These are phyloP conservation scores for Sebastes baramenuke DNA, from an alignment of 2,797 vertebrate genomes.

Conservation along the genomic window DNA sequence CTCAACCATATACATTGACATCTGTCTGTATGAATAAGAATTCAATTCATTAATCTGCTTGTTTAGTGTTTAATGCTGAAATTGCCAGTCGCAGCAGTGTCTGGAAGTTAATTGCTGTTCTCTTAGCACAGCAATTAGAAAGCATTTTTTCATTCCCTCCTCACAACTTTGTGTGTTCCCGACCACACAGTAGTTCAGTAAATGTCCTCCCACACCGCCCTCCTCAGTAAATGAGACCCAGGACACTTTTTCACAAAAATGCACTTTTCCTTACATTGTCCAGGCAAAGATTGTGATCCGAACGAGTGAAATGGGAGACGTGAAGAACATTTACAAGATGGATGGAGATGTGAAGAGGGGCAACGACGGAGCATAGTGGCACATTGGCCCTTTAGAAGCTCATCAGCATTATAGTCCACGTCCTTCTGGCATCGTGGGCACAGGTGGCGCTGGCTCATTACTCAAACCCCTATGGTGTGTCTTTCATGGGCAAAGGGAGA, in stretches of 20 bases:
- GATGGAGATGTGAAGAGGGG: constrained; percentile 3
- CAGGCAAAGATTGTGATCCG: background rate
- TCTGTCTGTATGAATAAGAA: background rate
- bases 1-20: background rate
- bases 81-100: background rate
- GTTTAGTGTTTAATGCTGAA: background rate
- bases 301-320: background rate
- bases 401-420: constrained; percentile 32
- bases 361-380: background rate
- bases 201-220: background rate
- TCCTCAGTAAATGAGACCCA: constrained; percentile 4
- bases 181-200: background rate
- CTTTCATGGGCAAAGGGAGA: constrained; percentile 32
- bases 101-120: constrained; percentile 25
- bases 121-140: constrained; percentile 14
- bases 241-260: constrained; percentile 8
- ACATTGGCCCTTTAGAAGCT: constrained; percentile 36
- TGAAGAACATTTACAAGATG: constrained; percentile 7
- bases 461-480: constrained; percentile 38
- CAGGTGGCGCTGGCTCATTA: constrained; percentile 69
- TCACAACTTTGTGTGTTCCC: background rate
- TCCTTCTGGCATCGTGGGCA: constrained; percentile 34
- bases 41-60: background rate
- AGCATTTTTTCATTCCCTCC: background rate
- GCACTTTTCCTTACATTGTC: background rate